These are phyloP conservation scores for Styela clava DNA, from an alignment of 23 tunicate genomes.

Conservation along the genomic window DNA sequence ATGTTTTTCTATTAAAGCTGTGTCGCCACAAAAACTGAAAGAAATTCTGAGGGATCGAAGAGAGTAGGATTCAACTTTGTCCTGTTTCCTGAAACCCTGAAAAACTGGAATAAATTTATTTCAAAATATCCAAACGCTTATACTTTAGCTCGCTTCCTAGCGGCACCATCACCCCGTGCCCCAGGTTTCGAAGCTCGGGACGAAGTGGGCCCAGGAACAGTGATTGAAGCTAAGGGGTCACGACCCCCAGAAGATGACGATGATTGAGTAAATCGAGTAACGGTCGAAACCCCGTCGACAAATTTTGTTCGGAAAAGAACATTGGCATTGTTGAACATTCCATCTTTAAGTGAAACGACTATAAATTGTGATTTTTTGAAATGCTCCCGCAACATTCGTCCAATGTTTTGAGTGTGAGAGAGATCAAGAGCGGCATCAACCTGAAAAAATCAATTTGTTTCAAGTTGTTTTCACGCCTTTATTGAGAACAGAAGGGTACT, in stretches of 20 bases:
- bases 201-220: background rate
- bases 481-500: too few species aligned
- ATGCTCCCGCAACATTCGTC: constrained; percentile 89
- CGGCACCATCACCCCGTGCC: background rate
- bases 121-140: too few species aligned
- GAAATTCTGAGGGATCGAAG: too few species aligned
- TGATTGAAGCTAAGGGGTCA: constrained; percentile 10
- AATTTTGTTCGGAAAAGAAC: constrained; percentile 92
- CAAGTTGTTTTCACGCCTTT: too few species aligned
- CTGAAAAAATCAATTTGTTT: too few species aligned
- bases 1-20: too few species aligned
- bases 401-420: constrained; percentile 96
- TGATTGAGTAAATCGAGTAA: constrained; percentile 38
- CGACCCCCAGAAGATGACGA: constrained; percentile 9
- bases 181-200: background rate
- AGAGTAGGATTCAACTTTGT: too few species aligned
- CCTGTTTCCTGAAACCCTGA: too few species aligned
- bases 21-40: too few species aligned
- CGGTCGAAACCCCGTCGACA: constrained; percentile 95
- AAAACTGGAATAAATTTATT: too few species aligned
- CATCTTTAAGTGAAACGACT: constrained; percentile 93
- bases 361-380: constrained; percentile 90
- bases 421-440: constrained; percentile 93
- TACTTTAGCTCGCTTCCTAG: background rate
- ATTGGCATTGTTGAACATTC: constrained; percentile 95